These are phyloP conservation scores for Aphidius gifuensis DNA, from an alignment of 1,140 invertebrate species.

Conservation along the genomic window DNA sequence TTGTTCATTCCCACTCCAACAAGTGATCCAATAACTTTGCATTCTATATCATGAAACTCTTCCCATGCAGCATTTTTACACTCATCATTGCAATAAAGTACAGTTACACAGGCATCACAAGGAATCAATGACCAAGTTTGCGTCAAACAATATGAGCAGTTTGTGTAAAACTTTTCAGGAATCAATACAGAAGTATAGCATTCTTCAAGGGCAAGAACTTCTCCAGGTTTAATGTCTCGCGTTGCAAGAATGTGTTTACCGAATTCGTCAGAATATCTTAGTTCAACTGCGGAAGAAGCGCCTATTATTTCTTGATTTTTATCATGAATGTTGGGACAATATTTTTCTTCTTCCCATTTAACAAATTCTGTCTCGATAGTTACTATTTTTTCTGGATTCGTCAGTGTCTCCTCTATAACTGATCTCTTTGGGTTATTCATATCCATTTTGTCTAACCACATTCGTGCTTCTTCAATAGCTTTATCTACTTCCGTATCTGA, in stretches of 20 bases:
- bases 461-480: neutral
- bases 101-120: constrained; percentile 62
- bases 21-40: constrained; percentile 59
- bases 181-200: constrained; percentile 69
- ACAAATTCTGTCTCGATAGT: neutral
- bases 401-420: constrained; percentile 7
- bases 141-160: constrained; percentile 73
- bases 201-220: constrained; percentile 72
- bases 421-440: neutral
- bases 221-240: constrained; percentile 65
- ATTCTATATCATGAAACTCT: constrained; percentile 72
- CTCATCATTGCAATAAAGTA: constrained; percentile 66
- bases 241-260: constrained; percentile 64
- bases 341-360: constrained; percentile 14
- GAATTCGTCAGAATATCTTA: constrained; percentile 44
- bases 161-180: constrained; percentile 58
- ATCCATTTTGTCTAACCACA: constrained; percentile 18
- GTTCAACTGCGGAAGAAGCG: constrained; percentile 11
- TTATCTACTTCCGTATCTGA: neutral
- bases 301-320: constrained; percentile 24
- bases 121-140: constrained; percentile 61
- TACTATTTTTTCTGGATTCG: neutral
- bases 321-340: constrained; percentile 7
- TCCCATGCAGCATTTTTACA: constrained; percentile 64
- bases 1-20: constrained; percentile 60